phyloP scores from a whole-genome alignment of 2,888 invertebrate species.

The Plebejus melissa region DNA sequence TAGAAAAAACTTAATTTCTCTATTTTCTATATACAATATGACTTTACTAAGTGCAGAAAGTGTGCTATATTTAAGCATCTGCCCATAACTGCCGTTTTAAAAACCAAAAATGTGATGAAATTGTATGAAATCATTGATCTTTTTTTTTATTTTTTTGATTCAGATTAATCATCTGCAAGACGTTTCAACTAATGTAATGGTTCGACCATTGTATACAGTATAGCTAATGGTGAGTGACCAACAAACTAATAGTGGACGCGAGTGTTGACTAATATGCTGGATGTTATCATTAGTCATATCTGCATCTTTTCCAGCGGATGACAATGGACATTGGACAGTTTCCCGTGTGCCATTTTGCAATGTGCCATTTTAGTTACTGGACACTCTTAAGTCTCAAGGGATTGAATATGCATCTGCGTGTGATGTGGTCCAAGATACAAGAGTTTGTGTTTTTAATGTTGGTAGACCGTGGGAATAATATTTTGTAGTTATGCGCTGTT shows the following conservation, averaged over 20 bases:
- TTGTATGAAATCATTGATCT: neutral
- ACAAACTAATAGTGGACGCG: neutral
- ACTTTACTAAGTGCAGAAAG: too few relatives aligned
- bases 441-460: neutral
- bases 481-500: too few relatives aligned
- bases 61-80: too few relatives aligned
- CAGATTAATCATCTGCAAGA: neutral
- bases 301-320: neutral
- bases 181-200: neutral
- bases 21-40: too few relatives aligned
- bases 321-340: neutral
- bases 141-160: fast-evolving
- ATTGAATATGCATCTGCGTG: slow-evolving; percentile 3
- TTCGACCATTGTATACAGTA: neutral
- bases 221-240: neutral
- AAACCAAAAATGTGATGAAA: neutral
- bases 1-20: too few relatives aligned
- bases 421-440: neutral
- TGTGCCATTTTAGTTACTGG: neutral
- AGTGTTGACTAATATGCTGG: neutral
- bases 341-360: slow-evolving; percentile 10
- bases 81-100: too few relatives aligned
- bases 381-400: slow-evolving; percentile 16
- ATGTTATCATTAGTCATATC: neutral
- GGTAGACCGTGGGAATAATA: neutral